Evolutionary conservation across 2,797 vertebrate species (phyloP).

Genomic region (Borostomias antarcticus): DNA sequence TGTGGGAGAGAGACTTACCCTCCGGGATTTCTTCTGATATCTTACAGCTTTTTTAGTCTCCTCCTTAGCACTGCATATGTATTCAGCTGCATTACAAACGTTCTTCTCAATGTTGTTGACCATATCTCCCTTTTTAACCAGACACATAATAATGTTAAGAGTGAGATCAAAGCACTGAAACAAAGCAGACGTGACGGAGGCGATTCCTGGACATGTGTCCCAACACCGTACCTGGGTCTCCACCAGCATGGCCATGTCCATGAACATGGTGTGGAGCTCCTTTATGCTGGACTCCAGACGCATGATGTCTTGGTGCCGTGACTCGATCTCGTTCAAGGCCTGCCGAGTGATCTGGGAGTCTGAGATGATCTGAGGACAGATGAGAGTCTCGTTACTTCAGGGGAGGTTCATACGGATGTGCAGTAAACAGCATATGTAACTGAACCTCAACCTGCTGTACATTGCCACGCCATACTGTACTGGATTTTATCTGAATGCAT

Average conservation of each 20-base stretch:
- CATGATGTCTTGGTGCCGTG: slow-evolving; percentile 93
- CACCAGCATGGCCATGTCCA: slow-evolving; percentile 95
- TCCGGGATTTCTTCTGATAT: slow-evolving; percentile 89
- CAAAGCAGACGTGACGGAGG: background rate
- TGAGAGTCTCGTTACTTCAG: background rate
- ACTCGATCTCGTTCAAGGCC: slow-evolving; percentile 93
- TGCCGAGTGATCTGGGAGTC: slow-evolving; percentile 93
- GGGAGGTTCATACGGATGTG: background rate
- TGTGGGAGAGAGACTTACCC: slow-evolving; percentile 78
- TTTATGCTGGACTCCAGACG: slow-evolving; percentile 91
- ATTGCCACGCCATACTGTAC: background rate
- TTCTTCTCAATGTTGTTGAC: slow-evolving; percentile 96
- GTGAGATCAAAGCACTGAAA: too few relatives aligned
- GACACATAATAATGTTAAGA: too few relatives aligned
- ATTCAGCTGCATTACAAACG: slow-evolving; percentile 87
- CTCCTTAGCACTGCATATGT: slow-evolving; percentile 88
- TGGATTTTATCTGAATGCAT: background rate
- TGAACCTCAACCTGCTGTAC: too few relatives aligned
- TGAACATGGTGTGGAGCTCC: slow-evolving; percentile 91
- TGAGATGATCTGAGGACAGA: slow-evolving; percentile 85
- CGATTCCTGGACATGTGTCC: background rate
- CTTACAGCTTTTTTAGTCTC: slow-evolving; percentile 93
- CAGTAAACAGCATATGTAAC: too few relatives aligned
- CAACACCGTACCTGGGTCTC: slow-evolving; percentile 89
- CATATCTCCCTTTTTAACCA: slow-evolving; percentile 87